These are phyloP conservation scores for Pseudococcus longispinus DNA, from an alignment of 2,888 invertebrate species.

Conservation along the genomic window DNA sequence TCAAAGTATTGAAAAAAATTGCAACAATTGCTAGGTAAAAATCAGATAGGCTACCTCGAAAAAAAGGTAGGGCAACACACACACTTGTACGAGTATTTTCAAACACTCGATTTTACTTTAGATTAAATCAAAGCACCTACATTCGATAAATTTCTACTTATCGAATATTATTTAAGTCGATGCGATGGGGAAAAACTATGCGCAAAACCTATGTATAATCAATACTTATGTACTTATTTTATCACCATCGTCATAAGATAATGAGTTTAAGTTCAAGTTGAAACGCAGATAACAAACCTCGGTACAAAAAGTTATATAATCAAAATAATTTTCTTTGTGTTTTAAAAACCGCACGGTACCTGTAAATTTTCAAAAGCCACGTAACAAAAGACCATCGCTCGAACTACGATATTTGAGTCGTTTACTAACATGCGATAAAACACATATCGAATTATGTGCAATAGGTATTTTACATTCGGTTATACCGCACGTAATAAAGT, in stretches of 20 bases:
- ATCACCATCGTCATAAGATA: constrained; percentile 2
- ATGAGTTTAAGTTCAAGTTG: constrained; percentile 22
- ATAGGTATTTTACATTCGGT: background rate
- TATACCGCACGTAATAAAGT: background rate
- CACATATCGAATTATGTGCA: background rate
- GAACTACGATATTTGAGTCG: background rate
- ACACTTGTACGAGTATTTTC: background rate
- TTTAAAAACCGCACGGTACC: background rate
- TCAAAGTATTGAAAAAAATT: too few species aligned
- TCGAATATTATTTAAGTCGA: background rate
- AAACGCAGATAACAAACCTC: background rate
- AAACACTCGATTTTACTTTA: background rate
- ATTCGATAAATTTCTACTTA: background rate
- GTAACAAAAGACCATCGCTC: background rate
- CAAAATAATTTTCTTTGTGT: background rate
- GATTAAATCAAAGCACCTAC: background rate
- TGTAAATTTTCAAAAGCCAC: background rate
- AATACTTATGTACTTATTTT: background rate
- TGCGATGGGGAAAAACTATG: background rate
- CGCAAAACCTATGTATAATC: background rate
- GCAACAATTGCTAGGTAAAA: too few species aligned
- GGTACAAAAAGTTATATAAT: background rate
- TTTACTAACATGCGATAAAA: background rate
- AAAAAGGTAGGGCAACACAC: background rate
- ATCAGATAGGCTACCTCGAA: background rate